phyloP scores from a whole-genome alignment of 2,113 vertebrate genomes.

The Albula goreensis region DNA sequence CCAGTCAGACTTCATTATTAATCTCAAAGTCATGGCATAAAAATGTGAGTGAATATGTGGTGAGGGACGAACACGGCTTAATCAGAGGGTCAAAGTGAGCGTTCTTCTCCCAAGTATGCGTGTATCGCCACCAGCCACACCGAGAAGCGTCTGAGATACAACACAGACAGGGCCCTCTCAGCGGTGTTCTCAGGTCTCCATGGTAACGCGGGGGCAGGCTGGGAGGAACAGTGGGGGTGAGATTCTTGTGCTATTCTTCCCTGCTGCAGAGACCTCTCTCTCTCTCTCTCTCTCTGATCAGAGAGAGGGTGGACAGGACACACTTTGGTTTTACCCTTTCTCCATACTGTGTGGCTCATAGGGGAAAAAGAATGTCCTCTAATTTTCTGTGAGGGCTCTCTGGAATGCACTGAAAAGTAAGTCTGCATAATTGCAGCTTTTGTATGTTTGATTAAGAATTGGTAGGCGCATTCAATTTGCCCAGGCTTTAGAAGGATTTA shows the following conservation, averaged over 20 bases:
- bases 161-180: neutral
- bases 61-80: neutral
- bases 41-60: too few relatives aligned
- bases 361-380: neutral
- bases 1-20: neutral
- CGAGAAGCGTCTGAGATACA: neutral
- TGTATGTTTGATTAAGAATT: neutral
- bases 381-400: neutral
- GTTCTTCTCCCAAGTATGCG: neutral
- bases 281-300: neutral
- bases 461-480: neutral
- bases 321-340: neutral
- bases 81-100: neutral
- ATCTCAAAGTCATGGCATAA: neutral
- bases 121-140: neutral
- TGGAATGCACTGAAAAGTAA: neutral
- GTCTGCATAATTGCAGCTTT: too few relatives aligned
- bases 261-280: neutral
- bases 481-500: neutral
- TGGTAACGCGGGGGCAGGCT: conserved; percentile 16
- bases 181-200: conserved; percentile 5
- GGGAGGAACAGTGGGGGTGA: neutral
- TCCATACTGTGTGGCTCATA: neutral
- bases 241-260: neutral
- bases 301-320: neutral